Conservation (phyloP, 2,888 invertebrate genomes). For the Ophion slaviceki region DNA sequence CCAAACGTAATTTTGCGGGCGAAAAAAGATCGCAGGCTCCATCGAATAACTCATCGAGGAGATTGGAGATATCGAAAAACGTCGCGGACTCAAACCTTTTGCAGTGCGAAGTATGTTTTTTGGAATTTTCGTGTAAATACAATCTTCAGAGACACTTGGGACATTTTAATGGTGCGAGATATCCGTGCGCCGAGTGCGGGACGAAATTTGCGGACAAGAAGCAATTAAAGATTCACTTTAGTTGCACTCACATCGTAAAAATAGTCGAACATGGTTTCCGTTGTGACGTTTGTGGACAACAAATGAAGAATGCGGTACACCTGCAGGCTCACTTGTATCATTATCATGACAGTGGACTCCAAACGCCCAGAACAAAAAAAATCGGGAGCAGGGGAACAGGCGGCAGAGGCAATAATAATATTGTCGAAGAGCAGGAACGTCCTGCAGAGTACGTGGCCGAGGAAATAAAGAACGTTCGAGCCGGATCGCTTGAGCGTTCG, state of each 20-base stretch:
- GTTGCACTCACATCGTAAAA: neutral
- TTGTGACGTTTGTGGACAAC: conserved; percentile 42
- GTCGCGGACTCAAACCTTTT: neutral
- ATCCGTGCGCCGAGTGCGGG: conserved; percentile 16
- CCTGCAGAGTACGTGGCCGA: no score
- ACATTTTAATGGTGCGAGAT: neutral
- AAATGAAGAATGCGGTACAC: neutral
- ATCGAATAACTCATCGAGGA: neutral
- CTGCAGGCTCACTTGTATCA: conserved; percentile 25
- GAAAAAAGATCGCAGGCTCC: neutral
- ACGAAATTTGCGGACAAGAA: conserved; percentile 28
- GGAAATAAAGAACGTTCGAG: no score
- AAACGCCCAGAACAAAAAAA: no score
- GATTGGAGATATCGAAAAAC: neutral
- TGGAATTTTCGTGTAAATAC: conserved; percentile 1
- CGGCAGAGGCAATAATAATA: no score
- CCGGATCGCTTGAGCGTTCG: no score
- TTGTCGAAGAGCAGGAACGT: no score
- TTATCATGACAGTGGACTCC: neutral
- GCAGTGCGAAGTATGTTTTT: conserved; percentile 30
- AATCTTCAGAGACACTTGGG: conserved; percentile 20
- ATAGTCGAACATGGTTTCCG: neutral
- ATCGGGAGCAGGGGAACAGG: no score
- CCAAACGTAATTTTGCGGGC: neutral
- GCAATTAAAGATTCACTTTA: conserved; percentile 26